Percentiles rank a stretch among this genome's conserved stretches.
Conservation (phyloP, 1,140 invertebrate species). For the Drosophila neocordata region DNA sequence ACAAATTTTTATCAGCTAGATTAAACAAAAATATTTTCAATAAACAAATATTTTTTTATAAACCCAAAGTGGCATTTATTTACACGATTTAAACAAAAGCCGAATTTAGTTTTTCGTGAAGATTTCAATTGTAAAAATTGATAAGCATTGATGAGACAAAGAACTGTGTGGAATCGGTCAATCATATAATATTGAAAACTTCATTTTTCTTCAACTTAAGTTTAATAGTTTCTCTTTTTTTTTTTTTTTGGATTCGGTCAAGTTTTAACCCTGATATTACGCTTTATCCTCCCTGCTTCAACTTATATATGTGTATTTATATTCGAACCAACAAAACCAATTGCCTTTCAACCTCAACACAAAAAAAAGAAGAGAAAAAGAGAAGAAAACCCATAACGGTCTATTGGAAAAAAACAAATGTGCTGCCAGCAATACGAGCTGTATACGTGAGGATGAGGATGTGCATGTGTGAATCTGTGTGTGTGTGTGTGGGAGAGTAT, state of each 20-base stretch:
- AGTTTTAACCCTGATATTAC: background rate
- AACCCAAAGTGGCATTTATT: constrained; percentile 32
- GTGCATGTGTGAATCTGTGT: constrained; percentile 11
- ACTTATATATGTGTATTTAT: background rate
- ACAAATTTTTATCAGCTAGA: constrained; percentile 60
- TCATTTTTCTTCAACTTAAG: background rate
- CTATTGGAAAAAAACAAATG: constrained; percentile 41
- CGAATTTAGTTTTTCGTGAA: constrained; percentile 12
- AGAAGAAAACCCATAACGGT: constrained; percentile 29
- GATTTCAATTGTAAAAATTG: constrained; percentile 23
- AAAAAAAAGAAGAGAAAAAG: constrained; percentile 9
- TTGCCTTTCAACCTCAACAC: constrained; percentile 7
- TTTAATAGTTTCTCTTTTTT: background rate
- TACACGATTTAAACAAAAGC: constrained; percentile 18
- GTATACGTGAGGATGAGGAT: constrained; percentile 1
- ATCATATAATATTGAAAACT: background rate
- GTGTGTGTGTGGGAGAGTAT: constrained; percentile 5
- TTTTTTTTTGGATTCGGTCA: background rate
- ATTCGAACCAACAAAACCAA: constrained; percentile 5
- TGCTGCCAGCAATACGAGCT: constrained; percentile 37
- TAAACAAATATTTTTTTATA: constrained; percentile 69
- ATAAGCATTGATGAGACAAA: constrained; percentile 41
- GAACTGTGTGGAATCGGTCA: background rate
- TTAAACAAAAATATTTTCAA: constrained; percentile 36
- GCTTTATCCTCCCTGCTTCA: background rate